Conservation (phyloP, 2,888 invertebrate species). For the Ochlodes sylvanus region DNA sequence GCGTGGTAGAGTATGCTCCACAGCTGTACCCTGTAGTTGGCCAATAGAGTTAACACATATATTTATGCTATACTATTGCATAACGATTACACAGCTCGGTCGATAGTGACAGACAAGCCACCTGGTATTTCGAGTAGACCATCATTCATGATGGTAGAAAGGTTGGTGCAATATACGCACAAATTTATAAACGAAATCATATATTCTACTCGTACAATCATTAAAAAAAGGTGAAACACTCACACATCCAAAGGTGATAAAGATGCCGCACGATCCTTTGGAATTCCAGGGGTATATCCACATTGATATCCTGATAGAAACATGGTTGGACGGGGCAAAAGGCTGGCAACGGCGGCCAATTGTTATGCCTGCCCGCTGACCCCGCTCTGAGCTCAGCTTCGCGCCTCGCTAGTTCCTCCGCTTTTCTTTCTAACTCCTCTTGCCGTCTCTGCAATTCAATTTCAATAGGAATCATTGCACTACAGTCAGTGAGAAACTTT, state of each 20-base stretch:
- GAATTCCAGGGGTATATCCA: constrained; percentile 99
- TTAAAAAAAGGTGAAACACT: constrained; percentile 71
- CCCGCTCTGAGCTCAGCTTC: constrained; percentile 93
- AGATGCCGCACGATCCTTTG: constrained; percentile 97
- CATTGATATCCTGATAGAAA: constrained; percentile 99
- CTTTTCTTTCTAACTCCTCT: constrained; percentile 96
- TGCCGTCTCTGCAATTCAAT: constrained; percentile 88
- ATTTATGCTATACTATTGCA: too few relatives aligned
- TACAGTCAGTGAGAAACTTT: neutral
- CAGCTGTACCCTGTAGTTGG: too few relatives aligned
- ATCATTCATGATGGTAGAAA: too few relatives aligned
- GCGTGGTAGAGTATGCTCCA: too few relatives aligned
- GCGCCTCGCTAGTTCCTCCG: constrained; percentile 93
- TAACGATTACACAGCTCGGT: too few relatives aligned
- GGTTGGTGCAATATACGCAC: too few relatives aligned
- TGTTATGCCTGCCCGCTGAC: constrained; percentile 91
- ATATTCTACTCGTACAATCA: too few relatives aligned
- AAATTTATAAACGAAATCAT: too few relatives aligned
- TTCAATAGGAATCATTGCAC: constrained; percentile 35
- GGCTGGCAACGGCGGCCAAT: constrained; percentile 99
- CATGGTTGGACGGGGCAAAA: constrained; percentile 98
- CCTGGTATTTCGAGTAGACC: too few relatives aligned
- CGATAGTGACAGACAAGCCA: too few relatives aligned
- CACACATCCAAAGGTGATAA: constrained; percentile 99
- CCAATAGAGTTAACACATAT: too few relatives aligned